Base-by-base conservation (phyloP, 2,797 vertebrate genomes). In the Zenarchopterus dispar region DNA sequence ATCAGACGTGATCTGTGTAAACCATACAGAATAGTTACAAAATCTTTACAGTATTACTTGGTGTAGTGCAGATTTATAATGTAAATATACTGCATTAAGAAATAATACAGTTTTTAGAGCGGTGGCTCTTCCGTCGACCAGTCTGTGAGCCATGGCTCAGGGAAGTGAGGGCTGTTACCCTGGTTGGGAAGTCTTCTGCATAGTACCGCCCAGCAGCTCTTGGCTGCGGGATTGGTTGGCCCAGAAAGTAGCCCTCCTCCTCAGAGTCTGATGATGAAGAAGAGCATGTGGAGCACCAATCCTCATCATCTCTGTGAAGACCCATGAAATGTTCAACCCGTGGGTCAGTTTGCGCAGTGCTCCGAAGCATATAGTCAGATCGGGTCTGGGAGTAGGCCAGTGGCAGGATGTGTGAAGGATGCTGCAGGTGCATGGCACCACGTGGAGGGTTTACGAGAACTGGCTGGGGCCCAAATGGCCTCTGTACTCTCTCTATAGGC, bases 31-130 rank as follows among this genome's bases (percentile, higher is more conserved):
- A 15, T 39, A 11, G 46, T 60, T 47, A 65, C 67, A 77, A 61
- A 69, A 73, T 67, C 53, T 44, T 36, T 19, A 65, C n/a, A 49
- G 15, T 62, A 60, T 81, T 77, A 47, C 65, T 71, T 72, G n/a
- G 16, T 64, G 10, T 74, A 62, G 68, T 70, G 51, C 53, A 69
- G 57, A 23, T 55, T 28, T 56, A 41, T 59, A 22, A 69, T 53
- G 21, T 57, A 23, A 73, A 55, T 72, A 49, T 31, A 48, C 36
- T 21, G 61, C 39, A 82, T 90, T 93, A 99, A 36, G 97, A 99
- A 92, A 99, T 97, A 13, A 99, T 99, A 73, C 97, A 99, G 52
- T 98, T 99, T 93, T 99, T 99, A 67, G 96, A 95, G 84, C 95
- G 95, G 78, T 96, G 96, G 58, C 93, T 90, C 77, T 94, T 97